Evolutionary conservation across 2,888 invertebrate genomes (phyloP), one percentile per base, ranked within the genome.

Genomic region (Suillia variegata): DNA sequence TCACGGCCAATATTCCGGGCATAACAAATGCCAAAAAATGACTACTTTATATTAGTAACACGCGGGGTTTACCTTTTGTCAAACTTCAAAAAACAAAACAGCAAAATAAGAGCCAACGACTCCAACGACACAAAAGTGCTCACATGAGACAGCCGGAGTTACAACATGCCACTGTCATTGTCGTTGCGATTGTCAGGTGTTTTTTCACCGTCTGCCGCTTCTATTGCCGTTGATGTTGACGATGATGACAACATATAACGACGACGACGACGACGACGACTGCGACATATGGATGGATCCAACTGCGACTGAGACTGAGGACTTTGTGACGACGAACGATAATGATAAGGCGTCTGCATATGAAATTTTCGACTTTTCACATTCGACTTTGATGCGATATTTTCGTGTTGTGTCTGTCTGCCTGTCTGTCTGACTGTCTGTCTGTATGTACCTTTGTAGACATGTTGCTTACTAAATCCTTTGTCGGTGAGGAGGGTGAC

Each of bases 301-400:
- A n/a, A n/a, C n/a, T n/a, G n/a, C n/a, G n/a, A n/a, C n/a, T n/a
- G 70, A 56, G 62, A 69, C 62, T 66, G 68, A 70, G 58, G 57
- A 67, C 70, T 58, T 45, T 20, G 38, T 4, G 12, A 62, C 66
- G 69, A 68, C 67, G 71, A 73, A 72, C 73, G 72, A 70, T 75
- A 75, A 75, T 76, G 77, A 74, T 76, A 75, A 75, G 71, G 75
- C 73, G 70, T 70, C 54, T 58, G 55, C 56, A 64, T 58, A 62
- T 64, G 58, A 60, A 62, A 60, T 58, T 64, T 58, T 64, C 62
- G 48, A 62, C 54, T 57, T 59, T 59, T 61, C 61, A 57, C 61
- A 57, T 61, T 58, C 58, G 47, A 50, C 56, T 61, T 50, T 57
- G 61, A 52, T 56, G 33, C 45, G 20, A n/a, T n/a, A n/a, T n/a